Percentiles rank a stretch among this genome's conserved stretches.
Evolutionary conservation across 2,888 invertebrate genomes (phyloP).

Genomic region (Biston betularia): DNA sequence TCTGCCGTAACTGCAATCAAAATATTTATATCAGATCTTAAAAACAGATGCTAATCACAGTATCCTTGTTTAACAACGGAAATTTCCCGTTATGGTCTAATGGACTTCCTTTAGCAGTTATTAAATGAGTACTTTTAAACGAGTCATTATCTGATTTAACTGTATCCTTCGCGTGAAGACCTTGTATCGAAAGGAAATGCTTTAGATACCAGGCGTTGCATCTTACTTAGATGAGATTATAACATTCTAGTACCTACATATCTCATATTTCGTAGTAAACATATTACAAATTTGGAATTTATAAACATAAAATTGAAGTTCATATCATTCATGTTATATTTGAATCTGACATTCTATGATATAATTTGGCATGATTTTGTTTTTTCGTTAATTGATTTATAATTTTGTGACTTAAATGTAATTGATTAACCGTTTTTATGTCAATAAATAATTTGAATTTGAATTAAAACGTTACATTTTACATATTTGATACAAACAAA

Average conservation of each 20-base stretch:
- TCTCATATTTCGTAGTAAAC: too few species aligned
- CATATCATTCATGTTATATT: too few species aligned
- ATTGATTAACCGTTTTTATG: too few species aligned
- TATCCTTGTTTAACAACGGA: conserved; percentile 33
- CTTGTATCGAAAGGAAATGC: conserved; percentile 35
- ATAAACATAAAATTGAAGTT: too few species aligned
- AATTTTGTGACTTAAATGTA: too few species aligned
- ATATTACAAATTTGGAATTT: too few species aligned
- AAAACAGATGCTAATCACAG: conserved; percentile 1
- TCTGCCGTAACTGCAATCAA: neutral
- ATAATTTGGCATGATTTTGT: too few species aligned
- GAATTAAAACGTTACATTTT: neutral
- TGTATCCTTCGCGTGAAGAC: conserved; percentile 34
- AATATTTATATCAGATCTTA: conserved; percentile 1
- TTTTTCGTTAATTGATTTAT: too few species aligned
- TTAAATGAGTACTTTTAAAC: conserved; percentile 31
- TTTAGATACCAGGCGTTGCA: conserved; percentile 14
- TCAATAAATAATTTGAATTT: neutral
- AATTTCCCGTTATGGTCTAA: conserved; percentile 33
- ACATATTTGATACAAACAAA: neutral
- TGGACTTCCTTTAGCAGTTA: conserved; percentile 38
- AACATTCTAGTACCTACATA: too few species aligned
- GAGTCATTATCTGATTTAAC: conserved; percentile 38
- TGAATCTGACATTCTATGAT: too few species aligned
- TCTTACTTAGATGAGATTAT: conserved; percentile 7